Percentiles rank a stretch among this genome's conserved stretches.
Conservation (phyloP, 2,113 vertebrate genomes). For the Aleadryas rufinucha region DNA sequence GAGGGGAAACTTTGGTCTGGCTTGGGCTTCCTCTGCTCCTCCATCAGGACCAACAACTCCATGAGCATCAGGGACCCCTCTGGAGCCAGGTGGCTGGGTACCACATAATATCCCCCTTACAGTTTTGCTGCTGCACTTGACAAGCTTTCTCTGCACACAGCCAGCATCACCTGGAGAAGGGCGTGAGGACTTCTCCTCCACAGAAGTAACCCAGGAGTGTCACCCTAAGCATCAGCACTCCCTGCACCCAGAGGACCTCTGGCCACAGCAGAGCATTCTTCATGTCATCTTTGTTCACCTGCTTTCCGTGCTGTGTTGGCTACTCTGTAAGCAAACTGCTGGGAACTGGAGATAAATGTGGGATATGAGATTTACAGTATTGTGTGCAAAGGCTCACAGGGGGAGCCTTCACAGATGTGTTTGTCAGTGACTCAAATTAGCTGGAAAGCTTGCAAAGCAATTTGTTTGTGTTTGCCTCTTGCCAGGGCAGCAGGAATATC, state of each 20-base stretch:
- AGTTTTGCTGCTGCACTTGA: background rate
- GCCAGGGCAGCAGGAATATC: background rate
- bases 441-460: background rate
- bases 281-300: background rate
- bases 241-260: background rate
- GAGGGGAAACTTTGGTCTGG: background rate
- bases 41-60: background rate
- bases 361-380: background rate
- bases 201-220: background rate
- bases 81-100: background rate
- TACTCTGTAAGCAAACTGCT: background rate
- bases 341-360: background rate
- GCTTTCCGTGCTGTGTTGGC: background rate
- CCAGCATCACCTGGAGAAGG: background rate
- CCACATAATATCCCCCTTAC: background rate
- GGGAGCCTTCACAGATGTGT: background rate
- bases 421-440: background rate
- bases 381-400: background rate
- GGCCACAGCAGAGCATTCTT: background rate
- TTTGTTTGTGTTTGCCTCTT: background rate
- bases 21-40: background rate
- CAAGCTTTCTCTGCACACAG: background rate
- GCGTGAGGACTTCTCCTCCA: background rate
- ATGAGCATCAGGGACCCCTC: background rate
- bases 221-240: background rate